phyloP scores from a whole-genome alignment of 2,113 vertebrate species.

The Parus major region DNA sequence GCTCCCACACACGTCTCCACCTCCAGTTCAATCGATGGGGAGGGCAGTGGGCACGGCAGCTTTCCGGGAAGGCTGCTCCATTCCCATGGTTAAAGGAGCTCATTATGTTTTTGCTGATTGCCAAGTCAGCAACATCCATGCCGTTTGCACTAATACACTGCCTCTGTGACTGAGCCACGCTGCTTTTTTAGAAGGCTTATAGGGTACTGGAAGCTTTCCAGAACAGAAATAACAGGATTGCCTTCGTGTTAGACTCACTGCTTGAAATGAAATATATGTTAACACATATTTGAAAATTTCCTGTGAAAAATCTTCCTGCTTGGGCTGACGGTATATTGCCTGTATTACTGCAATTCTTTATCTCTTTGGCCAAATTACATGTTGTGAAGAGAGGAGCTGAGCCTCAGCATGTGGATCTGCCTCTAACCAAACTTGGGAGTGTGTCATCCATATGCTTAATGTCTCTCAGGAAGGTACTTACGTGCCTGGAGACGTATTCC shows the following conservation, averaged over 20 bases:
- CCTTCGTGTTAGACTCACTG: not conserved
- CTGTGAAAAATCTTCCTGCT: conserved; percentile 1
- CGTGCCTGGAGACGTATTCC: not conserved
- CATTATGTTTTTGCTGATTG: not conserved
- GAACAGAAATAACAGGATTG: conserved; percentile 60
- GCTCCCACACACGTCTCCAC: not conserved
- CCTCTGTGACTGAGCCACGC: not conserved
- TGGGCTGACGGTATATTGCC: not conserved
- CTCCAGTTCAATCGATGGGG: not conserved
- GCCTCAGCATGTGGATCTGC: not conserved
- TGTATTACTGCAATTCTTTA: not conserved
- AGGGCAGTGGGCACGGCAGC: not conserved
- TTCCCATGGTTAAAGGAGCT: not conserved
- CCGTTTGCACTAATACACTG: not conserved
- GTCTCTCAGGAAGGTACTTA: conserved; percentile 1
- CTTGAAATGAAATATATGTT: conserved; percentile 32
- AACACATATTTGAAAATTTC: not conserved
- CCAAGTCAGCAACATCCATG: not conserved
- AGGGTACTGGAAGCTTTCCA: conserved; percentile 46
- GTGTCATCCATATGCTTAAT: not conserved
- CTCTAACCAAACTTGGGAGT: conserved; percentile 52
- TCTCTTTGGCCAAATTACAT: not conserved
- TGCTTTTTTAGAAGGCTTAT: conserved; percentile 19
- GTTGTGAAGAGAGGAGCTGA: not conserved
- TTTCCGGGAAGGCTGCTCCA: not conserved